phyloP scores from a whole-genome alignment of 1,140 invertebrate species.

The Megalonaias nervosa region DNA sequence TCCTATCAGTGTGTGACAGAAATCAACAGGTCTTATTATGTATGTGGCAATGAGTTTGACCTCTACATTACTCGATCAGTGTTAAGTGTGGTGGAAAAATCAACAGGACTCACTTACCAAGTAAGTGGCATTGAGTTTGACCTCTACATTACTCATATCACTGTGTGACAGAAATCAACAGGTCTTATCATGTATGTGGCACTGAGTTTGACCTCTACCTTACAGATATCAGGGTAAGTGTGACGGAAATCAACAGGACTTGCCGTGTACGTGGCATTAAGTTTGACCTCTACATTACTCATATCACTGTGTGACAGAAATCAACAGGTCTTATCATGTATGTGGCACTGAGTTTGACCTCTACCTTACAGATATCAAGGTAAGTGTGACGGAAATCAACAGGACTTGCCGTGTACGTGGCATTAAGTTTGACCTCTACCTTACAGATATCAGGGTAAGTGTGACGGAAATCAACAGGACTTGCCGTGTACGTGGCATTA shows the following conservation, averaged over 20 bases:
- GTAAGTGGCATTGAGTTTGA: too few relatives aligned
- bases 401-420: conserved; percentile 37
- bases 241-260: too few relatives aligned
- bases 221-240: too few relatives aligned
- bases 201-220: too few relatives aligned
- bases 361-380: too few relatives aligned
- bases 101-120: conserved; percentile 80
- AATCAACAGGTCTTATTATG: conserved; percentile 36
- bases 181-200: too few relatives aligned
- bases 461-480: conserved; percentile 82
- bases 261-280: conserved; percentile 44
- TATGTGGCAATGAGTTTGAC: conserved; percentile 37
- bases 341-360: too few relatives aligned
- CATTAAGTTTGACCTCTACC: conserved; percentile 29
- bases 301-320: conserved; percentile 86
- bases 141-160: too few relatives aligned
- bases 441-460: conserved; percentile 88
- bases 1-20: too few relatives aligned
- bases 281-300: conserved; percentile 71
- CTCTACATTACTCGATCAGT: conserved; percentile 81
- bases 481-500: conserved; percentile 75
- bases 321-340: conserved; percentile 75
- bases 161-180: conserved; percentile 68
- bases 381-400: too few relatives aligned
- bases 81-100: conserved; percentile 85